These are phyloP conservation scores for Scolopax bukidnonensis DNA, from an alignment of 2,797 vertebrate genomes.

Conservation along the genomic window DNA sequence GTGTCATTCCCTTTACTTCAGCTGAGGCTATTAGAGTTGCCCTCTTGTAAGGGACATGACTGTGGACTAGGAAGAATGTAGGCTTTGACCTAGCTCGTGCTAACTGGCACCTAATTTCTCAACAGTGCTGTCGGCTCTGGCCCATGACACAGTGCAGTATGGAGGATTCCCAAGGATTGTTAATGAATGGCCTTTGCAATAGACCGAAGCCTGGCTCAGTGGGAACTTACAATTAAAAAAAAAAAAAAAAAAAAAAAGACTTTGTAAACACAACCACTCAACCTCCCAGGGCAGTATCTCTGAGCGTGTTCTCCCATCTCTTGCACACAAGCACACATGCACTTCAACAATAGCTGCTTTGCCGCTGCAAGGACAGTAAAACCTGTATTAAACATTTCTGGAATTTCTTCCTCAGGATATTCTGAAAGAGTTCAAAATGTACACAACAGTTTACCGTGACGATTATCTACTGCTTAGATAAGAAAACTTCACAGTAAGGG, in stretches of 20 bases:
- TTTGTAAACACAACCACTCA: background rate
- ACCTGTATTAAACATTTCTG: background rate
- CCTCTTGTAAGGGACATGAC: background rate
- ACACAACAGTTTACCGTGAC: background rate
- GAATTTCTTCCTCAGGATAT: background rate
- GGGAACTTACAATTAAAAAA: background rate
- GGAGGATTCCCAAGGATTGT: background rate
- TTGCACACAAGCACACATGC: background rate
- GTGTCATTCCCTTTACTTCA: background rate
- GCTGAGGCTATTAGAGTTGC: background rate
- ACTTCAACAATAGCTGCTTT: background rate
- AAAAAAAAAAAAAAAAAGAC: background rate
- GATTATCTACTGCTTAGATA: background rate
- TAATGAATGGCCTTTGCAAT: background rate
- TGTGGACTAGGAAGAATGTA: background rate
- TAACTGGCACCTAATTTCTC: background rate
- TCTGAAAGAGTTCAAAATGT: background rate
- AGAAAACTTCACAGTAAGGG: background rate
- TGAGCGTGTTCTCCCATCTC: background rate
- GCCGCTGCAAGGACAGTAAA: background rate
- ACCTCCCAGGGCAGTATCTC: background rate
- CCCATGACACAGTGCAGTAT: fast-evolving
- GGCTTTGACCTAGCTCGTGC: background rate
- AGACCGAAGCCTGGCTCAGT: background rate
- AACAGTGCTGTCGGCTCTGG: background rate